These are phyloP conservation scores for Blennius ocellaris DNA, from an alignment of 2,113 vertebrate genomes.

Conservation along the genomic window DNA sequence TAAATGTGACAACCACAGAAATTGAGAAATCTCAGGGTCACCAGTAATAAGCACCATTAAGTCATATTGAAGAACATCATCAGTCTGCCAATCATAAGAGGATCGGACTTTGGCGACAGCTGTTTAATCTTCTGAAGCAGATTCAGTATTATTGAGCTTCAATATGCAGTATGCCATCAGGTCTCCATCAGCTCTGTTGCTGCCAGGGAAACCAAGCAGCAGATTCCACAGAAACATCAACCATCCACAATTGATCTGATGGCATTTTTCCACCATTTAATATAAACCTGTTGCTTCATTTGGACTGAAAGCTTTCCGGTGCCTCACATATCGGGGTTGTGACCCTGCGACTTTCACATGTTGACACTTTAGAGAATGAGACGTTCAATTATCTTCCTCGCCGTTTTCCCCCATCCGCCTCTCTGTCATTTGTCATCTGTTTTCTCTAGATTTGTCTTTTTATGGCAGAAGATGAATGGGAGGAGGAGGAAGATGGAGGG, in stretches of 20 bases:
- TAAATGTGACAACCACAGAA: background rate
- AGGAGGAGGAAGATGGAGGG: background rate
- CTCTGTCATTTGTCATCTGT: conserved; percentile 45
- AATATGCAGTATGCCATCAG: background rate
- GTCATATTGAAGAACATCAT: background rate
- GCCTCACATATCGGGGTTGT: background rate
- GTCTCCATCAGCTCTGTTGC: background rate
- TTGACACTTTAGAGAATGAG: conserved; percentile 64
- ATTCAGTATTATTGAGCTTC: background rate
- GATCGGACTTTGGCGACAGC: conserved; percentile 2
- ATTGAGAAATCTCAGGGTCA: background rate
- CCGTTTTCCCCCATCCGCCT: background rate
- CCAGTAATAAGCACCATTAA: background rate
- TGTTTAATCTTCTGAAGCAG: too few relatives aligned
- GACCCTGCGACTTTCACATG: conserved; percentile 39
- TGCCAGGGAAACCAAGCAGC: background rate
- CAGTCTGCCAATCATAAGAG: background rate
- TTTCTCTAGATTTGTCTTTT: conserved; percentile 52
- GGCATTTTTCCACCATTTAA: conserved; percentile 20
- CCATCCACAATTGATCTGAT: conserved; percentile 8
- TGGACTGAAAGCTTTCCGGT: too few relatives aligned
- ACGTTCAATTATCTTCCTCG: conserved; percentile 58
- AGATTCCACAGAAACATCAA: background rate
- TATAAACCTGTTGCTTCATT: background rate
- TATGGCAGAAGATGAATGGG: conserved; percentile 29